Base-by-base conservation (phyloP, 2,888 invertebrate species). In the Ophion costatus region DNA sequence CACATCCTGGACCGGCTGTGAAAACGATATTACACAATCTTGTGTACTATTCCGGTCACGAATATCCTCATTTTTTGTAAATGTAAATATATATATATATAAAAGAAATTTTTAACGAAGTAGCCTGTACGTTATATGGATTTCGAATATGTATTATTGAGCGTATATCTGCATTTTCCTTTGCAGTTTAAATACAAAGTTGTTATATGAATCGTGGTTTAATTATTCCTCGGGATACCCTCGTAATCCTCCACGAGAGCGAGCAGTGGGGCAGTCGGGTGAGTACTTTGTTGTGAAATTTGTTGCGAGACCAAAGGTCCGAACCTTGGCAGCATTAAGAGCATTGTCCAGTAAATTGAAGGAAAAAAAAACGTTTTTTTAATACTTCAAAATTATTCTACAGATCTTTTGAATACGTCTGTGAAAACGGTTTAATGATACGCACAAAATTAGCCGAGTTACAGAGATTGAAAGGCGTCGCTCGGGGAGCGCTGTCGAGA, bases 131-230 rank as follows among this genome's bases (percentile, higher is more conserved):
- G 78, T 75, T 69, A 84, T 69, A 63, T 22, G 66, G 38, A 61
- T 78, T 76, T 82, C 45, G 63, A 64, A 56, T 42, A 71, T 82
- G 61, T 82, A 82, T 51, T 51, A 51, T 74, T 51, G 42, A 73
- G 45, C 57, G 45, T n/a, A 17, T 11, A 61, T 61, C 73, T 82
- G 85, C 80, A 80, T 74, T 71, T 82, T 85, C 59, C 66, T 82
- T 69, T 82, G 82, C 82, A 82, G 82, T 79, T 83, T 80, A 82
- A 85, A 82, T 82, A 82, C 82, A 82, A 75, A 73, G 67, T 85
- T 85, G 85, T 85, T 85, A 80, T 82, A 85, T 74, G 66, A 82
- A 80, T 64, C 11, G 33, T 24, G 38, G 33, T 57, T 57, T 17
- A 1, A 51, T 66, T 20, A 51, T 66, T 20, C 20, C 4, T 38